Evolutionary conservation across 1,140 invertebrate genomes (phyloP).

Genomic region (Cydia strobilella): DNA sequence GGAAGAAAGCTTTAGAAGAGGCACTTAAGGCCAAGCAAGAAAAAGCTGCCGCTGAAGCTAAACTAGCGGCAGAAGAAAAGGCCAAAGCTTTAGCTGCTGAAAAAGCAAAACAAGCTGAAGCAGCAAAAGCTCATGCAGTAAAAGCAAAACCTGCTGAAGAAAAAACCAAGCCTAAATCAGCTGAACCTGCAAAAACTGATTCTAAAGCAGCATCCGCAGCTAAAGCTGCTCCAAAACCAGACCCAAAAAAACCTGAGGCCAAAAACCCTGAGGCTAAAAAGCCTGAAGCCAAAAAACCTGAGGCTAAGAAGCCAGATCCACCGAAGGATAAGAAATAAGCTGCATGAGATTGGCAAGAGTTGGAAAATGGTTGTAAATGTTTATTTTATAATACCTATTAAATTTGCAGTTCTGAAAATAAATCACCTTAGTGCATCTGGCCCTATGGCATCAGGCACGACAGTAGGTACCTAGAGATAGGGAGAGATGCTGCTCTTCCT

Average conservation of each 20-base stretch:
- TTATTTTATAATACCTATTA: too few relatives aligned
- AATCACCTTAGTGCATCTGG: too few relatives aligned
- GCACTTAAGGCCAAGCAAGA: slow-evolving; percentile 44
- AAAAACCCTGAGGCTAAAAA: slow-evolving; percentile 36
- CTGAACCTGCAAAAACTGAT: slow-evolving; percentile 32
- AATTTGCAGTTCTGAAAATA: too few relatives aligned
- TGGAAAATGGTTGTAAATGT: too few relatives aligned
- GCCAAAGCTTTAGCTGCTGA: slow-evolving; percentile 48
- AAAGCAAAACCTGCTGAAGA: slow-evolving; percentile 35
- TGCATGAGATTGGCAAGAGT: neutral
- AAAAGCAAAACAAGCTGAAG: slow-evolving; percentile 34
- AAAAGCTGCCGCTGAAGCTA: slow-evolving; percentile 50
- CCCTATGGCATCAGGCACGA: too few relatives aligned
- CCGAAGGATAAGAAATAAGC: slow-evolving; percentile 35
- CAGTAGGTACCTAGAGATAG: too few relatives aligned
- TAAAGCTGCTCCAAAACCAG: slow-evolving; percentile 4
- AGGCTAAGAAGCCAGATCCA: slow-evolving; percentile 4
- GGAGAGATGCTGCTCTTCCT: too few relatives aligned
- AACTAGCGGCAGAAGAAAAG: slow-evolving; percentile 49
- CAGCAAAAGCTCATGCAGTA: slow-evolving; percentile 38
- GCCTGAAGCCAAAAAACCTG: neutral
- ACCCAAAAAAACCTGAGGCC: slow-evolving; percentile 31
- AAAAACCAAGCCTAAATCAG: slow-evolving; percentile 38
- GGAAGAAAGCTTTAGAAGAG: slow-evolving; percentile 34
- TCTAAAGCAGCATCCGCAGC: neutral